Evolutionary conservation across 2,888 invertebrate genomes (phyloP).

Genomic region (Neoitamus cyanurus): DNA sequence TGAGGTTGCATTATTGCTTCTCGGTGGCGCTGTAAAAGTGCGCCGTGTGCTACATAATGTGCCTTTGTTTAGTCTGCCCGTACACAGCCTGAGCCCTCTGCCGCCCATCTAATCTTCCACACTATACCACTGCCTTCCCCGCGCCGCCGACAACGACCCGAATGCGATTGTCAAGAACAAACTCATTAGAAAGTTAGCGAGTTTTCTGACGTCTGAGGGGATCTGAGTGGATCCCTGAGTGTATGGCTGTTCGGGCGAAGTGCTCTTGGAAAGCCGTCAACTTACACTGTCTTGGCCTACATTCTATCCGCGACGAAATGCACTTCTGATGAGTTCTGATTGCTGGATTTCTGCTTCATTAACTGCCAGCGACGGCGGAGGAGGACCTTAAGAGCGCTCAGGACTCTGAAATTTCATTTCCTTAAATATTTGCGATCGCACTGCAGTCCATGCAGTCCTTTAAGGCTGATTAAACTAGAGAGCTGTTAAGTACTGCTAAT

Average conservation of each 20-base stretch:
- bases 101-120: background rate
- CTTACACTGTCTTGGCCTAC: conserved; percentile 8
- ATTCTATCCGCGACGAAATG: conserved; percentile 12
- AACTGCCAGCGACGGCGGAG: background rate
- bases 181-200: conserved; percentile 41
- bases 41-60: background rate
- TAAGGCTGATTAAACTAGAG: background rate
- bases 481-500: background rate
- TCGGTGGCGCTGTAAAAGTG: background rate
- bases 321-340: conserved; percentile 36
- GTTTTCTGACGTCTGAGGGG: conserved; percentile 13
- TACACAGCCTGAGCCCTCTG: background rate
- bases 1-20: background rate
- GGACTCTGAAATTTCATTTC: background rate
- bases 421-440: conserved; percentile 18
- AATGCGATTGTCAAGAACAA: conserved; percentile 34
- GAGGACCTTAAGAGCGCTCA: background rate
- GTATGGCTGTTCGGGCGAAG: background rate
- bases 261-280: background rate
- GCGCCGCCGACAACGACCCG: background rate
- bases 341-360: conserved; percentile 33
- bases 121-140: background rate
- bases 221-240: background rate
- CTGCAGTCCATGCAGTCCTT: background rate
- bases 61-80: background rate